These are phyloP conservation scores for Paramisgurnus dabryanus DNA, from an alignment of 2,113 vertebrate genomes.

Conservation along the genomic window DNA sequence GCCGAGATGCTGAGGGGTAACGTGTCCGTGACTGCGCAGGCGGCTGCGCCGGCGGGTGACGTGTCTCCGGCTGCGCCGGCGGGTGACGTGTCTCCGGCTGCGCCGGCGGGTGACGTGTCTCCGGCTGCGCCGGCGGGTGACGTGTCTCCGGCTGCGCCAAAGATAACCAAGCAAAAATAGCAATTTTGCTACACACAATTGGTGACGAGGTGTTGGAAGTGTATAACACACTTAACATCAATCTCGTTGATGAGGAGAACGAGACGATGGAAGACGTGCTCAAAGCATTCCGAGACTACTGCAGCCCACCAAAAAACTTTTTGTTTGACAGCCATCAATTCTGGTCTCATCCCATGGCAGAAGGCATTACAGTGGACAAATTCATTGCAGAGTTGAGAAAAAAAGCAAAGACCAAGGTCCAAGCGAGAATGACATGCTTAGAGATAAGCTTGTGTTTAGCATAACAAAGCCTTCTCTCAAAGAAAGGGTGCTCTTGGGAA, in stretches of 20 bases:
- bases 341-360: neutral
- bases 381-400: slow-evolving; percentile 43
- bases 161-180: slow-evolving; percentile 14
- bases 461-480: slow-evolving; percentile 15
- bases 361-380: slow-evolving; percentile 16
- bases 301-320: slow-evolving; percentile 36
- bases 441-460: slow-evolving; percentile 52
- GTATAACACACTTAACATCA: slow-evolving; percentile 39
- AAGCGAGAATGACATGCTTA: slow-evolving; percentile 43
- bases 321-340: neutral
- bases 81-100: too few species aligned
- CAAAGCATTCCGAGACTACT: slow-evolving; percentile 29
- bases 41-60: too few species aligned
- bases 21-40: too few species aligned
- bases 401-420: slow-evolving; percentile 35
- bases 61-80: too few species aligned
- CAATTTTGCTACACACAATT: slow-evolving; percentile 44
- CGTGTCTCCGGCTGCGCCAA: too few species aligned
- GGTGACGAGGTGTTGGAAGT: slow-evolving; percentile 37
- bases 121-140: too few species aligned
- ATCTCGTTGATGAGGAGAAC: neutral
- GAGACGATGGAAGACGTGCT: slow-evolving; percentile 14
- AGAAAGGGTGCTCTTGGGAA: slow-evolving; percentile 15
- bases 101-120: too few species aligned
- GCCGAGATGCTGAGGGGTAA: too few species aligned